These are phyloP conservation scores for Chamaea fasciata DNA, from an alignment of 2,113 vertebrate genomes.

Conservation along the genomic window DNA sequence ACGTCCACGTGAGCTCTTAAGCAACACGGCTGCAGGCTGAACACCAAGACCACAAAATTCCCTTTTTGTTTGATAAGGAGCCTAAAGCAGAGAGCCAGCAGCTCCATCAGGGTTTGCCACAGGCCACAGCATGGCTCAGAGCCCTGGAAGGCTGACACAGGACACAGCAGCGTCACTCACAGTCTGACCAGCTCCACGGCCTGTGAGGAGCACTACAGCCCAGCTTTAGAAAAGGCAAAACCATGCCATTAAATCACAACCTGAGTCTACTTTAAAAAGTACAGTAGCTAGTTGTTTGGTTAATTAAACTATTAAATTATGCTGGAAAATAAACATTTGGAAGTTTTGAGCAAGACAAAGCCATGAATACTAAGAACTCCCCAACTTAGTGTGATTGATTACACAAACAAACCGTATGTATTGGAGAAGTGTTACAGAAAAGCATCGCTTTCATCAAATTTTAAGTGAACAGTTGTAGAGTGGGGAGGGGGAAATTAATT, in stretches of 20 bases:
- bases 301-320: slow-evolving; percentile 61
- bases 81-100: background rate
- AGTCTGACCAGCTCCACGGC: accelerated
- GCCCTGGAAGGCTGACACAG: accelerated
- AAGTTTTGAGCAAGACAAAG: slow-evolving; percentile 51
- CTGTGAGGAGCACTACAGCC: accelerated
- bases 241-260: background rate
- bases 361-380: slow-evolving; percentile 42
- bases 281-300: background rate
- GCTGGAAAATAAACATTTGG: slow-evolving; percentile 43
- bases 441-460: slow-evolving; percentile 61
- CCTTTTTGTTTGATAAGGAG: background rate
- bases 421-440: slow-evolving; percentile 49
- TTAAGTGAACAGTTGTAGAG: slow-evolving; percentile 39
- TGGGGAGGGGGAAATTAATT: slow-evolving; percentile 59
- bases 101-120: background rate
- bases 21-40: accelerated
- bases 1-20: accelerated
- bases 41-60: background rate
- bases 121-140: accelerated
- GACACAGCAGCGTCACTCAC: background rate
- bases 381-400: slow-evolving; percentile 58
- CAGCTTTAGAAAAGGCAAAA: background rate
- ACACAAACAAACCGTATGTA: slow-evolving; percentile 16
- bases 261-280: background rate